Conservation (phyloP, 2,888 invertebrate species). For the Drosophila lutescens region DNA sequence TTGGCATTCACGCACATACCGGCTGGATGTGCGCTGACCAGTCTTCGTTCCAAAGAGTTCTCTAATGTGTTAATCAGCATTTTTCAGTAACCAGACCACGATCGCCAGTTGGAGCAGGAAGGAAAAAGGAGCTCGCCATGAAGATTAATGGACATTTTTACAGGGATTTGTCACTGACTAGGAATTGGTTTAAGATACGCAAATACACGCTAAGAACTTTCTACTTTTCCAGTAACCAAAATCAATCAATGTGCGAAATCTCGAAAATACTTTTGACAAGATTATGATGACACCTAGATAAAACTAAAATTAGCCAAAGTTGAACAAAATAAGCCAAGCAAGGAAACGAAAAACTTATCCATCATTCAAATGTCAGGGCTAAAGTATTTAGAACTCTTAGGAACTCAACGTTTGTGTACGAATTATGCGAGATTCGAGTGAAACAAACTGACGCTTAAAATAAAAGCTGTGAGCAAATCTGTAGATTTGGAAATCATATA, state of each 20-base stretch:
- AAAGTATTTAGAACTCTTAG: slow-evolving; percentile 35
- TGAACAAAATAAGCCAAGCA: slow-evolving; percentile 22
- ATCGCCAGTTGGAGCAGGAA: slow-evolving; percentile 23
- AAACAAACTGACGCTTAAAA: neutral
- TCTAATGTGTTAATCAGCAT: slow-evolving; percentile 80
- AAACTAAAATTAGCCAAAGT: slow-evolving; percentile 39
- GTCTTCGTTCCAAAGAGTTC: slow-evolving; percentile 59
- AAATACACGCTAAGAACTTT: slow-evolving; percentile 23
- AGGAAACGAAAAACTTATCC: slow-evolving; percentile 43
- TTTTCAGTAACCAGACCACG: slow-evolving; percentile 57
- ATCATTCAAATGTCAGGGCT: slow-evolving; percentile 45
- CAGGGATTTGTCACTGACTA: slow-evolving; percentile 56
- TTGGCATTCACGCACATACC: slow-evolving; percentile 76
- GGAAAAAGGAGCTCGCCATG: slow-evolving; percentile 35
- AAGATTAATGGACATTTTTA: slow-evolving; percentile 63
- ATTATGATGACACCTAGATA: slow-evolving; percentile 47
- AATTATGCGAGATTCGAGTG: slow-evolving; percentile 12
- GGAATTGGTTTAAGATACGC: slow-evolving; percentile 37
- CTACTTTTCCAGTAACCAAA: slow-evolving; percentile 25
- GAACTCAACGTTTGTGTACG: slow-evolving; percentile 13
- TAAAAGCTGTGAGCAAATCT: too few relatives aligned
- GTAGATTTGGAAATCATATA: too few relatives aligned
- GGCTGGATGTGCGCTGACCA: slow-evolving; percentile 21
- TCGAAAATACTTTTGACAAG: slow-evolving; percentile 39
- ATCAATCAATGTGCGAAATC: slow-evolving; percentile 45